Conservation (phyloP, 2,888 invertebrate species). For the Malthinus flaveolus region DNA sequence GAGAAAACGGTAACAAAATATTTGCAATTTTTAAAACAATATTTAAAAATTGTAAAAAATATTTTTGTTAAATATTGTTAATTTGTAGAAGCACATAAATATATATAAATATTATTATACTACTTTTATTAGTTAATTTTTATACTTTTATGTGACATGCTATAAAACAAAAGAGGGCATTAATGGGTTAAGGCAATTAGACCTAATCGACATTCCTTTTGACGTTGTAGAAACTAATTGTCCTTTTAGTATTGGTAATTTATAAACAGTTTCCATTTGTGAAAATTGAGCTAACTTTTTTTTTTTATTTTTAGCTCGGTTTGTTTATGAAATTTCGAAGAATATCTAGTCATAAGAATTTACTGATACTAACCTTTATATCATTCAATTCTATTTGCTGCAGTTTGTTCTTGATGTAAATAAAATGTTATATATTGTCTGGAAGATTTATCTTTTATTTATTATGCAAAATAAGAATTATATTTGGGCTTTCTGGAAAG, state of each 20-base stretch:
- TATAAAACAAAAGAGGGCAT: constrained; percentile 27
- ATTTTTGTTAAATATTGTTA: constrained; percentile 7
- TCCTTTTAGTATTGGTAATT: constrained; percentile 34
- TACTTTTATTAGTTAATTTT: constrained; percentile 24
- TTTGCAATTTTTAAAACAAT: not conserved
- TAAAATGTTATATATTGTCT: constrained; percentile 44
- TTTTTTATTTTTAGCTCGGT: too few relatives aligned
- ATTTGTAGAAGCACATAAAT: constrained; percentile 11
- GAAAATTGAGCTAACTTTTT: constrained; percentile 2
- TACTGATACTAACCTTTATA: constrained; percentile 45
- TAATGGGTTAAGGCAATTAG: constrained; percentile 18
- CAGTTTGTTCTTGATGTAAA: constrained; percentile 45
- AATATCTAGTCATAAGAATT: constrained; percentile 54
- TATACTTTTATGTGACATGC: constrained; percentile 19
- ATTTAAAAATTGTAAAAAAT: constrained; percentile 8
- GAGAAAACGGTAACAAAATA: constrained; percentile 2
- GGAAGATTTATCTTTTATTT: constrained; percentile 6
- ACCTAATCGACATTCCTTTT: constrained; percentile 30
- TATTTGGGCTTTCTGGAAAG: too few relatives aligned
- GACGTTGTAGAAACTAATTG: constrained; percentile 32
- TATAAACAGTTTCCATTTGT: constrained; percentile 13
- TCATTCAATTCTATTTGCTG: constrained; percentile 43
- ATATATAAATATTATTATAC: constrained; percentile 16
- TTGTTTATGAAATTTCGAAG: constrained; percentile 13
- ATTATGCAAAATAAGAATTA: too few relatives aligned